Conservation (phyloP, 2,113 vertebrate genomes). For the Gnathonemus longibarbis region DNA sequence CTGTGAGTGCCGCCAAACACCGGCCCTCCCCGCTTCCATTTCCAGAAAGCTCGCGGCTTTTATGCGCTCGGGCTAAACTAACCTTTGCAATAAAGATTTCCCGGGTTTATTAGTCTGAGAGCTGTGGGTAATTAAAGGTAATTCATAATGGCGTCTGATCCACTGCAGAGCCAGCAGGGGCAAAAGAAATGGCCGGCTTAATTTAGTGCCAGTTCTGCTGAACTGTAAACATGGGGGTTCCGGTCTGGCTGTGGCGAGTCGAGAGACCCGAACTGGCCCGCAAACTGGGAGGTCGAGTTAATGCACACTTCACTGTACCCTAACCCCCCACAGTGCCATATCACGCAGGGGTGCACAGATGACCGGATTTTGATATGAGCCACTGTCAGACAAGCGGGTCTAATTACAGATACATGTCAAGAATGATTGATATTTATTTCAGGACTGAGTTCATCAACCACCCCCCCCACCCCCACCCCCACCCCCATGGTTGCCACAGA, state of each 20-base stretch:
- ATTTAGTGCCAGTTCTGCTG: slow-evolving; percentile 74
- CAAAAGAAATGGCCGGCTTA: slow-evolving; percentile 64
- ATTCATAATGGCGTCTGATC: slow-evolving; percentile 88
- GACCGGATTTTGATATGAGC: background rate
- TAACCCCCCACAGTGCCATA: background rate
- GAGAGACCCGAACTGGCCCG: slow-evolving; percentile 37
- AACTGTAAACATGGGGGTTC: slow-evolving; percentile 67
- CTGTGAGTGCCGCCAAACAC: slow-evolving; percentile 67
- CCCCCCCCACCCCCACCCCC: background rate
- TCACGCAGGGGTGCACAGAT: background rate
- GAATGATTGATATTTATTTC: slow-evolving; percentile 13
- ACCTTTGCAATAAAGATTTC: slow-evolving; percentile 93
- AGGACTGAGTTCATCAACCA: background rate
- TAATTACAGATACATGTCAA: slow-evolving; percentile 13
- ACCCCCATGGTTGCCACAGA: background rate
- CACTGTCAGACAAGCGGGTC: background rate
- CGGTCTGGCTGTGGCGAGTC: slow-evolving; percentile 64
- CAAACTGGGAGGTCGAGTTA: background rate
- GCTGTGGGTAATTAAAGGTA: slow-evolving; percentile 97
- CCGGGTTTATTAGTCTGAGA: slow-evolving; percentile 97
- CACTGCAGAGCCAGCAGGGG: slow-evolving; percentile 61
- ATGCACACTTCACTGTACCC: background rate
- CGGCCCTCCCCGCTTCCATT: slow-evolving; percentile 72
- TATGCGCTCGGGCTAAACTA: slow-evolving; percentile 77
- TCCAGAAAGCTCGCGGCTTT: slow-evolving; percentile 66